Percentiles rank a stretch among this genome's conserved stretches.
Conservation (phyloP, 2,797 vertebrate genomes). For the Tolypeutes matacus region DNA sequence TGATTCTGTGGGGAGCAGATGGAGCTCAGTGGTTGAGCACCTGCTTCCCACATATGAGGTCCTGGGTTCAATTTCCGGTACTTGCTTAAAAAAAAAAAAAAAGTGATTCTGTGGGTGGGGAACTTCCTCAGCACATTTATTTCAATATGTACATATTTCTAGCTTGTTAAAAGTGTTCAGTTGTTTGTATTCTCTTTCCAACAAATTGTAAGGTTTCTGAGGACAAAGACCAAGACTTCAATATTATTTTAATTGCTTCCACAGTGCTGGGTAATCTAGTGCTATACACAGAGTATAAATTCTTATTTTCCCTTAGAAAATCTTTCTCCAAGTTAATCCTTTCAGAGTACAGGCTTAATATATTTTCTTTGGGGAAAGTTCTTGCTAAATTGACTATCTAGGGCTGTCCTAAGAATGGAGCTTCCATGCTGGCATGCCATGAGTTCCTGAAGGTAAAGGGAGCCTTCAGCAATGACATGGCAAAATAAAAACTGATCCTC, state of each 20-base stretch:
- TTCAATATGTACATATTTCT: constrained; percentile 41
- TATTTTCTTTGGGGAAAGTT: background rate
- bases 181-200: constrained; percentile 24
- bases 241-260: background rate
- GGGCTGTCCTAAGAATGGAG: background rate
- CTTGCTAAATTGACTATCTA: constrained; percentile 3
- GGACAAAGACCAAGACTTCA: constrained; percentile 42
- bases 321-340: background rate
- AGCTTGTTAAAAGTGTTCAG: background rate
- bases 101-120: background rate
- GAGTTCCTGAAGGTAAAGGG: background rate
- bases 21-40: too few species aligned
- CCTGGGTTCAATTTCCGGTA: too few species aligned
- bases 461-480: background rate
- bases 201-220: background rate
- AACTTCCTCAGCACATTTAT: constrained; percentile 25
- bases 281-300: background rate
- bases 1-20: background rate
- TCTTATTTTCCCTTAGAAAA: constrained; percentile 59
- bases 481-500: constrained; percentile 20
- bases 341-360: background rate
- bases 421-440: background rate
- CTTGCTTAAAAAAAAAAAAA: too few species aligned
- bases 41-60: too few species aligned
- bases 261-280: background rate